Evolutionary conservation across 2,113 vertebrate species (phyloP), one percentile per base, ranked within the genome.

Genomic region (Dascyllus trimaculatus): DNA sequence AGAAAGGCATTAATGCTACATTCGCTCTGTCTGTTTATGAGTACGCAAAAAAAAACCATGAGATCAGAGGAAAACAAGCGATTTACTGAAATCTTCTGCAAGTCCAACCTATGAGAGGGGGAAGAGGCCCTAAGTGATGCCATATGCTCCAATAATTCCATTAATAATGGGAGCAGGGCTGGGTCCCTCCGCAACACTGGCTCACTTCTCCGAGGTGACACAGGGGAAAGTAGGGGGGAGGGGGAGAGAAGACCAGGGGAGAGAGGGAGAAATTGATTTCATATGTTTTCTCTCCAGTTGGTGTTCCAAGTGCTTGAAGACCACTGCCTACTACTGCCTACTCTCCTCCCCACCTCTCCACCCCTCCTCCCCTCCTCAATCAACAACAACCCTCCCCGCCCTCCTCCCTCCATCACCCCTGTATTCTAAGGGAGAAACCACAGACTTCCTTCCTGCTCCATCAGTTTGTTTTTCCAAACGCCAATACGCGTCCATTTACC

Each of bases 91-190:
- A 87, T 90, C 88, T 67, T 84, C 74, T 53, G 67, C 60, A 19
- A 67, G 88, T 79, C 67, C 70, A 45, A 74, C 57, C 80, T 71
- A 51, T 43, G 76, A 58, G 78, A 63, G 80, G 52, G 43, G 22
- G 67, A 43, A 78, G 87, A 70, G 91, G 84, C 64, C 80, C 81
- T 94, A 94, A 94, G 91, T 89, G 91, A 93, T 93, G 90, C 93
- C 93, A 94, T 88, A 93, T 94, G 93, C 85, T 91, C 80, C 89
- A 90, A 93, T 93, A 91, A 93, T 90, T 90, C 89, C 86, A 91
- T 93, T 92, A 92, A 92, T 93, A 92, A 90, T 87, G 82, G 78
- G 86, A 90, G 88, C 80, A 65, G 90, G 85, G 86, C 82, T 67
- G 67, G 82, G 91, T 93, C 87, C 85, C 85, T 82, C 65, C 11